These are phyloP conservation scores for Nomada ferruginata DNA, from an alignment of 2,888 invertebrate species.

Conservation along the genomic window DNA sequence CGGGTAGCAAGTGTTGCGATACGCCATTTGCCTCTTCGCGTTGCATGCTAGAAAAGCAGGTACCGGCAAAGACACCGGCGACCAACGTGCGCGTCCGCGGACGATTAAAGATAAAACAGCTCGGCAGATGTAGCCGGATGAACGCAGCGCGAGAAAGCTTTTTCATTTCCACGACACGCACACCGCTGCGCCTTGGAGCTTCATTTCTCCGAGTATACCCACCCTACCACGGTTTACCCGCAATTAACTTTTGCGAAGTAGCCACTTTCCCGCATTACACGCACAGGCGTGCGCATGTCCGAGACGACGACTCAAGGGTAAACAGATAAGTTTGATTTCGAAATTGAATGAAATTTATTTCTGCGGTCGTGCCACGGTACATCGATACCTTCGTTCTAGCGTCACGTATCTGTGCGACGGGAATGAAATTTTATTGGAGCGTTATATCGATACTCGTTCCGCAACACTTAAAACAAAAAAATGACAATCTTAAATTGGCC, in stretches of 20 bases:
- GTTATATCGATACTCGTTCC: no score
- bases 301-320: background rate
- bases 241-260: background rate
- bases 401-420: no score
- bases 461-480: no score
- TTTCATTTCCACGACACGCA: background rate
- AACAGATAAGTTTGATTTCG: background rate
- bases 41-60: background rate
- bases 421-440: no score
- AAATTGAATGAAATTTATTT: background rate
- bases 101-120: conserved; percentile 1
- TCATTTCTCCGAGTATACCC: background rate
- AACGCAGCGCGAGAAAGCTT: background rate
- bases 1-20: background rate
- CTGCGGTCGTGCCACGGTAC: background rate
- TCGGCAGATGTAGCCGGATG: background rate
- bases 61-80: background rate
- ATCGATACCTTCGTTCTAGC: no score
- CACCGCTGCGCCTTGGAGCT: background rate
- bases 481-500: no score
- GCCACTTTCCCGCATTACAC: background rate
- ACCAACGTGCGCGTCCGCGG: background rate
- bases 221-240: background rate
- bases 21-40: conserved; percentile 1
- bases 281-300: no score